Evolutionary conservation across 1,140 invertebrate genomes (phyloP), one percentile per base, ranked within the genome.

Genomic region (Coenobita brevimanus): DNA sequence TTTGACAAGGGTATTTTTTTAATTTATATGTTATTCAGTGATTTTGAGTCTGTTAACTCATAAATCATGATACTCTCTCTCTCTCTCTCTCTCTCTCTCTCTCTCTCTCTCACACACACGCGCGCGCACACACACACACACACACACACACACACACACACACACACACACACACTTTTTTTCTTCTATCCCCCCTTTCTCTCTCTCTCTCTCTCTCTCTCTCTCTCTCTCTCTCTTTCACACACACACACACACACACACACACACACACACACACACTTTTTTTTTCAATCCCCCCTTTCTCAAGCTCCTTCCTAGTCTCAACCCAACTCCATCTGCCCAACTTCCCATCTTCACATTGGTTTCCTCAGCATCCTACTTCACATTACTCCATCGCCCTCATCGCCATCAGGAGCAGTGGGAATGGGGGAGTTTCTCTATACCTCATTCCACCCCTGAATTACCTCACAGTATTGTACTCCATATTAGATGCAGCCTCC

Each of bases 211-310:
- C 73, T 76, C 73, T 76, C 73, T 76, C 73, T 76, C 73, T 76
- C 73, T 38, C 73, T 76, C 73, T 76, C 73, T 76, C 73, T 76
- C 73, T n/a, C n/a, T n/a, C n/a, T n/a, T n/a, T n/a, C n/a, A n/a
- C n/a, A n/a, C n/a, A n/a, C n/a, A n/a, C n/a, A 41, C 73, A 41
- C 73, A 17, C 73, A 41, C 73, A 41, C 73, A 41, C 73, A 41
- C 73, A 41, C 73, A 41, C 73, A 17, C 3, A 0, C 3, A 17
- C 33, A 17, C 3, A 17, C 33, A 17, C 3, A n/a, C n/a, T n/a
- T n/a, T n/a, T n/a, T n/a, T n/a, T n/a, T n/a, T n/a, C n/a, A n/a
- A n/a, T n/a, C 43, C 73, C 30, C 30, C 21, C 73, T 43, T 15
- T 76, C 73, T 41, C 73, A 41, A 30, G 36, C 71, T 36, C 71